Base-by-base conservation (phyloP, 2,113 vertebrate species). In the Bujurquina vittata region DNA sequence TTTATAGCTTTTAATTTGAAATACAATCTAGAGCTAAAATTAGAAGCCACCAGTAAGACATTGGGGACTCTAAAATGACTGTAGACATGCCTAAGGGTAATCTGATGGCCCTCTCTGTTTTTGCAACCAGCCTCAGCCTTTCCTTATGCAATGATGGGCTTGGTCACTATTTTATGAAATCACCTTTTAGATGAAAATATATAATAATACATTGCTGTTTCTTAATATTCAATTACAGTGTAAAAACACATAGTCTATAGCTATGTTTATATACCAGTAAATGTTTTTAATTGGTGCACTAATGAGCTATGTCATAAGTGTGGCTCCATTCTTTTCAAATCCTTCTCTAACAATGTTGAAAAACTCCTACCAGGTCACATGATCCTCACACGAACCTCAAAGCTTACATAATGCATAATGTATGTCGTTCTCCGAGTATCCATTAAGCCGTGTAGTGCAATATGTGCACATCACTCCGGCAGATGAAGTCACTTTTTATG, bases 361-460 rank as follows among this genome's bases (percentile, higher is more conserved):
- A 49, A 69, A 69, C 29, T 15, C 31, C 10, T 74, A 11, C 49
- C 73, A 23, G 43, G 23, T 49, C 15, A 49, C 26, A 52, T 52
- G 65, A 49, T 31, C 43, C 23, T 72, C 43, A 17, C 22, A 52
- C 26, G 56, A 83, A 73, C 75, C 55, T 61, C 17, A 59, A 15
- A 6, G 15, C 40, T 3, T 77, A 35, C 55, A 35, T 33, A 29
- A 84, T 81, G 56, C 54, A 84, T 81, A 86, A 86, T 86, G 58
- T 75, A 86, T 80, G 60, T 56, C 20, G 43, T 31, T 55, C 46
- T 77, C 43, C 9, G 4, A 83, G 40, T 74, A 63, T 79, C 84
- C 79, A 84, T 85, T 82, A 79, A 57, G 69, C 35, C 65, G 23
- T n/a, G 75, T 49, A 22, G 26, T 43, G 69, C 78, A 31, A 56